These are phyloP conservation scores for Chloromyia formosa DNA, from an alignment of 2,888 invertebrate species.

Conservation along the genomic window DNA sequence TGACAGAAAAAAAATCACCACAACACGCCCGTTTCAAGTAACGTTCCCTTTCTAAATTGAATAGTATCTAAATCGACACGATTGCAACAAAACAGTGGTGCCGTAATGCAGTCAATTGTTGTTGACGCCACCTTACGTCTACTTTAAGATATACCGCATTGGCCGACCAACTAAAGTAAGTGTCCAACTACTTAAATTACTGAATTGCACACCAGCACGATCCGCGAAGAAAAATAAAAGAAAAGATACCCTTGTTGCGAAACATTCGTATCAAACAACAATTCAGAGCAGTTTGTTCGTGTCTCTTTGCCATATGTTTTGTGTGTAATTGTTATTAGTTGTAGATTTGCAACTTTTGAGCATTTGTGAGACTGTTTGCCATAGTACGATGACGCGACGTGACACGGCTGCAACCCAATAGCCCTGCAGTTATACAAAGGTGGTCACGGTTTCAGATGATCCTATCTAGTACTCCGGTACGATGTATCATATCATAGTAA, in stretches of 20 bases:
- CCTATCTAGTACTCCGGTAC: neutral
- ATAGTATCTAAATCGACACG: neutral
- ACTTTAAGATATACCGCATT: no score
- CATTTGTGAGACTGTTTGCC: no score
- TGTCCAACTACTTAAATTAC: neutral
- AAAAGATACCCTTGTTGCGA: neutral
- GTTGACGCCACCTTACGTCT: no score
- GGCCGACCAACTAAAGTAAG: neutral
- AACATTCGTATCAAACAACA: constrained; percentile 4
- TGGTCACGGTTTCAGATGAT: neutral
- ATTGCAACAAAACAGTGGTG: neutral
- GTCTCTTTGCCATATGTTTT: neutral
- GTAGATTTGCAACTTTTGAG: no score
- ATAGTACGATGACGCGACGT: neutral
- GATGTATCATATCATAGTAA: neutral
- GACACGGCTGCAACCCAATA: neutral
- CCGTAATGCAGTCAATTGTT: no score
- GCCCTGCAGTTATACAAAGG: neutral
- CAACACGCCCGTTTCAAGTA: constrained; percentile 12
- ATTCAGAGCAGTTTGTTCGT: neutral
- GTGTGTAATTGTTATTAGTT: neutral
- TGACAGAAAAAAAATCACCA: neutral
- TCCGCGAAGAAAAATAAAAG: neutral
- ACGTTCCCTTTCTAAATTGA: constrained; percentile 38
- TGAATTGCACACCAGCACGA: constrained; percentile 7